Base-by-base conservation (phyloP, 2,113 vertebrate species). In the Cochlearius cochlearius region DNA sequence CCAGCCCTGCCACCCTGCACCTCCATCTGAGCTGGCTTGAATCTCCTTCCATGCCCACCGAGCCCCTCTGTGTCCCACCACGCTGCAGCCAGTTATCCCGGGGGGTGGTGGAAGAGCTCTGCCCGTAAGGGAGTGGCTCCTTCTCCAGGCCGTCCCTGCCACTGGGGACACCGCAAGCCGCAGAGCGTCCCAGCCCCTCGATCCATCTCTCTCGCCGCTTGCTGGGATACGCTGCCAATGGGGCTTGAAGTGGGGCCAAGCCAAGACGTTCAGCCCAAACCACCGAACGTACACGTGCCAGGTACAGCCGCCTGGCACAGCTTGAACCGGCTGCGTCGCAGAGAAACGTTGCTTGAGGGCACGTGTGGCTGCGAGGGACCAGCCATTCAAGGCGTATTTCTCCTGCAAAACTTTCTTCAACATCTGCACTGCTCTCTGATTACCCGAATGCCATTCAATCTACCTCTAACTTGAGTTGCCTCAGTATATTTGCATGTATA, bases 401-500 rank as follows among this genome's bases (percentile, higher is more conserved):
- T 71, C 26, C 59, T 43, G 59, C 32, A 91, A 79, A 96, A 83
- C 43, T 82, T 96, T 18, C 80, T 87, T 72, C 64, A 73, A 84
- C 53, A 36, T 52, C 80, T 92, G 66, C 41, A 68, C 30, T 79
- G 47, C 53, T 72, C 87, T 67, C 23, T 69, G 88, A 92, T 81
- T 91, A 90, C 67, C 87, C 71, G 80, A 87, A 94, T 75, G 84
- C 58, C 84, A 64, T 77, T 96, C 91, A 76, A 62, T 87, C 89
- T 75, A 81, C 90, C 64, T 94, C 91, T 79, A 90, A 85, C 36
- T 52, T 41, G 56, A 97, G 88, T 77, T 91, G 84, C 69, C 0
- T 41, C 25, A 58, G 59, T 62, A 56, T 87, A 97, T 96, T 92
- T 93, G 85, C 84, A 86, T 90, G 75, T 87, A 88, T 82, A 95